phyloP scores from a whole-genome alignment of 1,140 invertebrate genomes.

The Rhagoletis pomonella region DNA sequence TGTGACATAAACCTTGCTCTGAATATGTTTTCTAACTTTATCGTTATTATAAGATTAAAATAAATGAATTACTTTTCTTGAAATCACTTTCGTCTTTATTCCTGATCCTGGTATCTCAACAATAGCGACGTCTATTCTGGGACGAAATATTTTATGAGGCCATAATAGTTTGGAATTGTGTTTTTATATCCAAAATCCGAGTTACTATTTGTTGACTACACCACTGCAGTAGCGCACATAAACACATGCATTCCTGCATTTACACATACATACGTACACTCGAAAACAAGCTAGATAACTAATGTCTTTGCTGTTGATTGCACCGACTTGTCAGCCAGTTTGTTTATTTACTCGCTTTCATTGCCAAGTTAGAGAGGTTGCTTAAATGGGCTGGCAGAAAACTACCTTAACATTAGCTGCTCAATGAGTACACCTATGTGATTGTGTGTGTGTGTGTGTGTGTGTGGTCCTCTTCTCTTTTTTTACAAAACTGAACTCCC shows the following conservation, averaged over 20 bases:
- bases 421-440: background rate
- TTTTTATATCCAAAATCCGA: too few relatives aligned
- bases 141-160: too few relatives aligned
- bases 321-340: conserved; percentile 31
- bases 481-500: background rate
- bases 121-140: too few relatives aligned
- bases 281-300: background rate
- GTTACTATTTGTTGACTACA: background rate
- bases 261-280: background rate
- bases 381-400: background rate
- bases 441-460: background rate
- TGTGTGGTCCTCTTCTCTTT: background rate
- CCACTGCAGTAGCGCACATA: background rate
- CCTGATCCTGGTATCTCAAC: too few relatives aligned
- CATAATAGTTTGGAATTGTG: too few relatives aligned
- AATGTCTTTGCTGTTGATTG: conserved; percentile 31
- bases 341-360: background rate
- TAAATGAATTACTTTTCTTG: too few relatives aligned
- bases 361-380: background rate
- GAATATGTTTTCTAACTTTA: too few relatives aligned
- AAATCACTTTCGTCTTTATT: too few relatives aligned
- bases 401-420: background rate
- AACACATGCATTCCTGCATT: too few relatives aligned
- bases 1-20: too few relatives aligned
- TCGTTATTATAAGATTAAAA: too few relatives aligned